Conservation (phyloP, 2,113 vertebrate species). For the Mastomys coucha region DNA sequence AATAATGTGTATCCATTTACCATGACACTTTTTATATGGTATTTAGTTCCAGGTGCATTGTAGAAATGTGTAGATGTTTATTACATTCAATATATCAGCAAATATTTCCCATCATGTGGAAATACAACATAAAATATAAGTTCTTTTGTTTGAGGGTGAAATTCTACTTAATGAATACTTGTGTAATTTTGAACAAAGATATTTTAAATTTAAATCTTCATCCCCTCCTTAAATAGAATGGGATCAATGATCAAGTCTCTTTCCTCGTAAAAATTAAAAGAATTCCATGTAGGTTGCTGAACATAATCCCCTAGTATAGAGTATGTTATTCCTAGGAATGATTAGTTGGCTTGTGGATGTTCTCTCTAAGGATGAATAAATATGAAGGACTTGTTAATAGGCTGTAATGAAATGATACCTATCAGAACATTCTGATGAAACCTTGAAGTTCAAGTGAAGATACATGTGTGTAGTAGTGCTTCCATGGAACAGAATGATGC, state of each 20-base stretch:
- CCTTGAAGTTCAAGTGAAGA: neutral
- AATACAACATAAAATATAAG: neutral
- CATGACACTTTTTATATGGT: neutral
- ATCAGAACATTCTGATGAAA: neutral
- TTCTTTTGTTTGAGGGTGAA: neutral
- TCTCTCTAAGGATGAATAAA: neutral
- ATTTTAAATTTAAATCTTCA: constrained; percentile 9
- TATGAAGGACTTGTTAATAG: neutral
- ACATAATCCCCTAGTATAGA: neutral
- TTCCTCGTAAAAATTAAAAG: neutral
- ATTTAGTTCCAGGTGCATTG: neutral
- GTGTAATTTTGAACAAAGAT: neutral
- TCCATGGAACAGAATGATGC: too few species aligned
- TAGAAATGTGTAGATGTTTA: neutral
- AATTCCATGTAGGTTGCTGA: neutral
- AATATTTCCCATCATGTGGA: neutral
- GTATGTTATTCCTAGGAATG: neutral
- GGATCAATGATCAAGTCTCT: neutral
- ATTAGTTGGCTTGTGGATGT: neutral
- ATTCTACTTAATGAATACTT: neutral
- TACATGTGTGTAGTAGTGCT: neutral
- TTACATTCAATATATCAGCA: neutral
- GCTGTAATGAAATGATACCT: neutral
- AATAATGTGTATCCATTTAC: neutral
- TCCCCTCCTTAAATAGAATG: neutral